Evolutionary conservation across 1,140 invertebrate genomes (phyloP).

Genomic region (Zaprionus kolodkinae): DNA sequence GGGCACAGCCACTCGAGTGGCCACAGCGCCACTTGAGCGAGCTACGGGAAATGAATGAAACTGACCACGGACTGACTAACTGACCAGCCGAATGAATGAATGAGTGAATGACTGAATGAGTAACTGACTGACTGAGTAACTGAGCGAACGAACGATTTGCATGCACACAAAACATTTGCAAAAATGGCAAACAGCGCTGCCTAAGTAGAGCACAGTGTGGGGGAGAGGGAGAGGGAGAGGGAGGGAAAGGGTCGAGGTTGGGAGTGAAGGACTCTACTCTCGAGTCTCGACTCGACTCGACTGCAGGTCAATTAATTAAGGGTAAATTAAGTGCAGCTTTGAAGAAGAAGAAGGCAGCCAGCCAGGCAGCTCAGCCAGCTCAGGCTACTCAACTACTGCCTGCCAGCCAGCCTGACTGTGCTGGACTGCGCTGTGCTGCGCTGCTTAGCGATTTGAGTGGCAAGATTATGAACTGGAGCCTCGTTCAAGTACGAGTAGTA

Average conservation of each 20-base stretch:
- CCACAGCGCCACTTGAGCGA: slow-evolving; percentile 67
- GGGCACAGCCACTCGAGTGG: slow-evolving; percentile 52
- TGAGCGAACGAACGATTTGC: slow-evolving; percentile 69
- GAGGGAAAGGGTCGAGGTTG: no score
- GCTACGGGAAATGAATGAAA: slow-evolving; percentile 65
- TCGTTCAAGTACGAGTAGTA: slow-evolving; percentile 23
- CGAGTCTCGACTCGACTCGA: slow-evolving; percentile 48
- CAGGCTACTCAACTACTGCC: slow-evolving; percentile 23
- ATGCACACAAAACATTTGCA: slow-evolving; percentile 80
- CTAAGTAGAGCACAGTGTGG: slow-evolving; percentile 36
- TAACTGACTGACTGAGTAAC: slow-evolving; percentile 19
- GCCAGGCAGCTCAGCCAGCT: slow-evolving; percentile 40
- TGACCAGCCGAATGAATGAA: slow-evolving; percentile 24
- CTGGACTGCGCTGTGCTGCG: slow-evolving; percentile 1
- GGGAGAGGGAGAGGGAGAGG: slow-evolving; percentile 6
- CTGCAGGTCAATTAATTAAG: slow-evolving; percentile 82
- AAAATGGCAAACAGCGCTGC: slow-evolving; percentile 53
- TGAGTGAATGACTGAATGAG: slow-evolving; percentile 29
- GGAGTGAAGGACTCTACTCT: neutral
- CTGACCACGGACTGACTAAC: slow-evolving; percentile 57
- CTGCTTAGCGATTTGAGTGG: slow-evolving; percentile 77
- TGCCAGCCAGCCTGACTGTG: neutral
- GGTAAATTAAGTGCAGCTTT: slow-evolving; percentile 78
- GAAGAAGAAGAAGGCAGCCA: slow-evolving; percentile 31
- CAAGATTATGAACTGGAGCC: slow-evolving; percentile 70